Evolutionary conservation across 2,797 vertebrate species (phyloP), one percentile per base, ranked within the genome.

Genomic region (Gymnothorax javanicus): DNA sequence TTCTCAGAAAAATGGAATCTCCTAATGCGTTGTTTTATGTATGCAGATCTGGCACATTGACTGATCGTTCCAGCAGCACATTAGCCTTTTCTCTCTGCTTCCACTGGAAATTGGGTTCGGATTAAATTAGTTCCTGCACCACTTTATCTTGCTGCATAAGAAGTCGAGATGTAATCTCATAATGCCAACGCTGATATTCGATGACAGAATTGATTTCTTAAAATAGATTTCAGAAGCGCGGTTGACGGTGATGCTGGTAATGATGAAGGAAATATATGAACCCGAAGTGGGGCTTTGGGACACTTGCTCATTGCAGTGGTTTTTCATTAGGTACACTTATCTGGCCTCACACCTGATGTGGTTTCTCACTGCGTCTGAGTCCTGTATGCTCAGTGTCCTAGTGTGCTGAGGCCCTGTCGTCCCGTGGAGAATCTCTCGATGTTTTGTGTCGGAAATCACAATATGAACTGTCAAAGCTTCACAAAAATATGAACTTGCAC

Each of bases 1-100:
- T 84, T 83, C 58, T 84, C n/a, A 84, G 93, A 93, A 23, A 64
- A 83, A 81, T 81, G 13, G 67, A 86, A 88, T 58, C 50, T 79
- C 71, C 71, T 75, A 60, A 84, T 64, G 75, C 67, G 57, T 83
- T 23, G 43, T 57, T 87, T 84, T 23, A 85, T 86, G 84, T 56
- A 62, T 58, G 25, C 85, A 50, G 33, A 86, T 86, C 89, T 89
- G 88, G 83, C 89, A 82, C 67, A 82, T 77, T 85, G 88, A 84
- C 79, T 43, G 59, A 81, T 27, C 71, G 64, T 56, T 43, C 84
- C 6, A 81, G 83, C 87, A 86, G 67, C 73, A 33, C 69, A 50
- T 58, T 25, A 71, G 62, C 57, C 83, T 58, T 64, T 59, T 71
- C 84, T 83, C 58, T 57, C 56, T 73, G 52, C 79, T 59, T 86